phyloP scores from a whole-genome alignment of 2,113 vertebrate genomes.

The Arothron firmamentum region DNA sequence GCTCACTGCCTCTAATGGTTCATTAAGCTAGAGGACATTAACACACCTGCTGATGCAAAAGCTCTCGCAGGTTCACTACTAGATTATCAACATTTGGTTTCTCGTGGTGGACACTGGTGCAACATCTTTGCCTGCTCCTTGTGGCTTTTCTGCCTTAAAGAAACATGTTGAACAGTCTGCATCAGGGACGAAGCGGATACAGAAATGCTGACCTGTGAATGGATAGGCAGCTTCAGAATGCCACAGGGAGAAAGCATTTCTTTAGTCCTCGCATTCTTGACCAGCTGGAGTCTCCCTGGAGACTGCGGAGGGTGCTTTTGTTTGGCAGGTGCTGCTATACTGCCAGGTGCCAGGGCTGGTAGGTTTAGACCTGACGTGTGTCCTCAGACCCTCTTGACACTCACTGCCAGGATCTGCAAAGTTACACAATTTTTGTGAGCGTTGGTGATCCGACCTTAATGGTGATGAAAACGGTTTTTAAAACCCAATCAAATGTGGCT shows the following conservation, averaged over 20 bases:
- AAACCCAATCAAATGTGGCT: background rate
- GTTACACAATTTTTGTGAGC: too few species aligned
- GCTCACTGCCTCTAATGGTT: slow-evolving; percentile 22
- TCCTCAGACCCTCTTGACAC: slow-evolving; percentile 3
- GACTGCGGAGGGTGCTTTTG: slow-evolving; percentile 27
- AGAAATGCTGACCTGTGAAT: slow-evolving; percentile 37
- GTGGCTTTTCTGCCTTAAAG: background rate
- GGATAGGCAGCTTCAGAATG: slow-evolving; percentile 11
- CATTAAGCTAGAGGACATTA: slow-evolving; percentile 26
- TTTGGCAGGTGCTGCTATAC: slow-evolving; percentile 55
- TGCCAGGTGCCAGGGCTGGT: slow-evolving; percentile 33
- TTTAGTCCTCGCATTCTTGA: slow-evolving; percentile 41
- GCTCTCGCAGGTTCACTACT: background rate
- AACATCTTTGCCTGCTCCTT: background rate
- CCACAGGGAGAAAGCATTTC: slow-evolving; percentile 41
- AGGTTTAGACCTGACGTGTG: slow-evolving; percentile 37
- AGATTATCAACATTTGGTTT: background rate
- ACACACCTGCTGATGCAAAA: slow-evolving; percentile 25
- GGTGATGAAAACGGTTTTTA: background rate
- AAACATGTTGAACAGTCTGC: too few species aligned
- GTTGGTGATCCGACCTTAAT: background rate
- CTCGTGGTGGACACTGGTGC: background rate
- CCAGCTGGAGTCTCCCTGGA: slow-evolving; percentile 47
- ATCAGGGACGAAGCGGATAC: background rate
- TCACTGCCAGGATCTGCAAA: too few species aligned